Conservation (phyloP, 2,113 vertebrate species). For the Channa argus region DNA sequence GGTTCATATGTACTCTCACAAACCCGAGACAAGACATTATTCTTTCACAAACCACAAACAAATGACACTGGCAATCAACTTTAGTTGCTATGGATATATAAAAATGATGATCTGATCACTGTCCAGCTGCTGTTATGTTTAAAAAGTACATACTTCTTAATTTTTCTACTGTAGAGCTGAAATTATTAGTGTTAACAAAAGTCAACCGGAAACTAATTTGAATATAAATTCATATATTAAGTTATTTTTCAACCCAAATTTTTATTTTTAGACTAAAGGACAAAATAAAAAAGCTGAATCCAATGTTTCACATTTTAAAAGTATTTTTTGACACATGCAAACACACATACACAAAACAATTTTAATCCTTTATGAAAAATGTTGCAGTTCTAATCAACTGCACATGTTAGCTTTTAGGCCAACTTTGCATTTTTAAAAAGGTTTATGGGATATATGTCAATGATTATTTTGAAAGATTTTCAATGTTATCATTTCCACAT, state of each 20-base stretch:
- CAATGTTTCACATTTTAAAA: too few relatives aligned
- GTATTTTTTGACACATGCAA: background rate
- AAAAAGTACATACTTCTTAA: background rate
- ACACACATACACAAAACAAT: background rate
- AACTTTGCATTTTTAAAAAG: background rate
- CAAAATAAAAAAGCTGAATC: too few relatives aligned
- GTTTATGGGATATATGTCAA: background rate
- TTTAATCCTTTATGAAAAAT: background rate
- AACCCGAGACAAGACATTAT: background rate
- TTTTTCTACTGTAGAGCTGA: background rate
- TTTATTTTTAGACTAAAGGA: too few relatives aligned
- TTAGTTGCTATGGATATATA: conserved; percentile 10
- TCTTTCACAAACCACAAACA: conserved; percentile 17
- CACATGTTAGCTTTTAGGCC: background rate
- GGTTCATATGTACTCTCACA: conserved; percentile 21
- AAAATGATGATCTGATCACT: conserved; percentile 3
- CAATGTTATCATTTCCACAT: background rate
- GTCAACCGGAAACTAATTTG: background rate
- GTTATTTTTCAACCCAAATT: background rate
- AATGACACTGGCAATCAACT: background rate
- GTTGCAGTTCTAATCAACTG: background rate
- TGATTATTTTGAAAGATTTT: background rate
- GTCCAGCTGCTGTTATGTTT: too few relatives aligned
- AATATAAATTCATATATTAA: background rate
- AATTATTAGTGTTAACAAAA: too few relatives aligned